Base-by-base conservation (phyloP, 2,797 vertebrate genomes). In the Pampus argenteus region DNA sequence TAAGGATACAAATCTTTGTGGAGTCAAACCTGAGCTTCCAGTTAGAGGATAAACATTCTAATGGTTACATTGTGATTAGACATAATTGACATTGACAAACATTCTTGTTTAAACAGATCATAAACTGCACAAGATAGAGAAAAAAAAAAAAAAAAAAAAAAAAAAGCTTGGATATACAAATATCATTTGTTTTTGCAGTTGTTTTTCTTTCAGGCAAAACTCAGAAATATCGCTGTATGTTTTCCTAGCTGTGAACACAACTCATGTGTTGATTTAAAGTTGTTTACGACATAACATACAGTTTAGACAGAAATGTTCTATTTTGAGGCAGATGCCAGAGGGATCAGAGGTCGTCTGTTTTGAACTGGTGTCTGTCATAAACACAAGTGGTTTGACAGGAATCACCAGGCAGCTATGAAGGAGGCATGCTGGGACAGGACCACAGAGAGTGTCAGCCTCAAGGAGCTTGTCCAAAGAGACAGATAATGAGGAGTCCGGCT, bases 381-480 rank as follows among this genome's bases (percentile, higher is more conserved):
- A 76, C n/a, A 78, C 3, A 74, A 62, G 77, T 22, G 1, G 76
- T 75, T 77, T 29, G 47, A 78, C 80, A 73, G 47, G 66, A 87
- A 78, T 68, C 54, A 36, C 29, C 22, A 58, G 44, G 52, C 58
- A 25, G 31, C 11, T 66, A 22, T 26, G 61, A 52, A 47, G 13
- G 40, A 64, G 62, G 66, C 88, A 48, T 79, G 88, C 72, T 78
- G 44, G 65, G 66, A 84, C 87, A 82, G 55, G 71, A 85, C 44
- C 5, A 10, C 26, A 42, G 18, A 9, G 9, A 49, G 20, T 17
- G 42, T 45, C 8, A 23, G 38, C 50, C 11, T 18, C 50, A 17
- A 23, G 55, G 8, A 29, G 18, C 11, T 10, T 0, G 0, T 34
- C 61, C 48, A 64, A 51, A 58, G 4, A 48, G 45, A 55, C 26